Evolutionary conservation across 2,888 invertebrate species (phyloP), one percentile per base, ranked within the genome.

Genomic region (Dynastes maya): DNA sequence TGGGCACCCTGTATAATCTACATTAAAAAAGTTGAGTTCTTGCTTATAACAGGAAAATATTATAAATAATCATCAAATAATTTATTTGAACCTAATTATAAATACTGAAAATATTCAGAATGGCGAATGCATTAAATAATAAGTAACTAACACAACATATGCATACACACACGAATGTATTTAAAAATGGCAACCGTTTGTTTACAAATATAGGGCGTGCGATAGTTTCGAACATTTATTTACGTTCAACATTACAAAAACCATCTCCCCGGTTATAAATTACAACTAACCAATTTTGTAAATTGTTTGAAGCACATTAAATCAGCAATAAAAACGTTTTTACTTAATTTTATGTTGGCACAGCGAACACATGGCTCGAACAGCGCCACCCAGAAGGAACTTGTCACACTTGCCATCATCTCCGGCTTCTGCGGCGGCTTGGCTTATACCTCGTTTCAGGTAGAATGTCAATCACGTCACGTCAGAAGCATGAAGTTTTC

Each of bases 311-410:
- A 67, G 67, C 22, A 45, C 67, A 67, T 67, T 67, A 67, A 67
- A 67, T 67, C 27, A 45, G 67, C 45, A 67, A 67, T 67, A 67
- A 67, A 67, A 67, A 67, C 9, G 67, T 67, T 67, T 67, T 67
- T 77, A 77, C 77, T 77, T 77, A 77, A 77, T 77, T 77, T 77
- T 77, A 78, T 74, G 78, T 74, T 74, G n/a, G 67, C 45, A 64
- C 49, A 45, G 63, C 64, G 53, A 78, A 74, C 78, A 78, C 78
- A 78, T 78, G 78, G 78, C 78, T 70, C 53, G 22, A 32, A 40
- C 53, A 53, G 29, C 68, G 72, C 78, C 78, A 78, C 78, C 78
- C 78, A 78, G 74, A 61, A 78, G 61, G 72, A 64, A 64, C 53
- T 70, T 64, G 78, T 78, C 78, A 74, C 64, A 67, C 32, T 5